Evolutionary conservation across 23 tunicate genomes (phyloP), one percentile per base, ranked within the genome.

Genomic region (Trididemnum nubilum): DNA sequence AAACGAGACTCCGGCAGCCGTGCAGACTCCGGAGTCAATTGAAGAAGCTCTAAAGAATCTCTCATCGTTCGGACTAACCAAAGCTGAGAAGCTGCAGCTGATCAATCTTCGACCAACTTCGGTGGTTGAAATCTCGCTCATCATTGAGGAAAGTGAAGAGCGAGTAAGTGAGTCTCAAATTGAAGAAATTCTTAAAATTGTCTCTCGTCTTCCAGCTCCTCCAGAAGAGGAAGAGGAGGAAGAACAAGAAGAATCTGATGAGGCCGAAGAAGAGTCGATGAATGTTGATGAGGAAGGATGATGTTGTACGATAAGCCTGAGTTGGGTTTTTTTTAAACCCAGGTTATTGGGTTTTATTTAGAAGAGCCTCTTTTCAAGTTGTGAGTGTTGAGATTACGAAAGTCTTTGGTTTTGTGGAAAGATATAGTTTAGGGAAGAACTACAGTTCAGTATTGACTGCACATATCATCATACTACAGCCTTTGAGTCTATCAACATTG

Each of bases 81-180:
- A 92, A 83, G 87, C 91, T 0, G 97, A 92, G 65, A 92, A 86
- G 64, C 85, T 92, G 19, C 97, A 92, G 60, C 35, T 92, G 70
- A 49, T 92, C 7, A 92, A 92, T 51, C 78, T 92, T 29, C 82
- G 97, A 25, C 97, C 97, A 0, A 82, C 91, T 19, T 86, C 91
- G 0, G 86, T 85, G 1, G 97, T 92, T 28, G 97, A 92, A 73
- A 60, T 92, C 28, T 82, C 91, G 1, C 71, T 92, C 1, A 92
- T 92, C 30, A 81, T 92, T 66, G 97, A 92, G 65, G 97, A 92
- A 82, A 92, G 85, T 79, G 97, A 92, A 82, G 97, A 92, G 32
- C 78, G 97, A 33, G 59, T 92, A 0, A 76, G 85, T 7, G 97
- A 92, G 49, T 85, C 82, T 21, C 97, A 92, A 64, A 83, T 86